Conservation (phyloP, 92 coral and sea anemone species). For the Epizoanthus ramosus region DNA sequence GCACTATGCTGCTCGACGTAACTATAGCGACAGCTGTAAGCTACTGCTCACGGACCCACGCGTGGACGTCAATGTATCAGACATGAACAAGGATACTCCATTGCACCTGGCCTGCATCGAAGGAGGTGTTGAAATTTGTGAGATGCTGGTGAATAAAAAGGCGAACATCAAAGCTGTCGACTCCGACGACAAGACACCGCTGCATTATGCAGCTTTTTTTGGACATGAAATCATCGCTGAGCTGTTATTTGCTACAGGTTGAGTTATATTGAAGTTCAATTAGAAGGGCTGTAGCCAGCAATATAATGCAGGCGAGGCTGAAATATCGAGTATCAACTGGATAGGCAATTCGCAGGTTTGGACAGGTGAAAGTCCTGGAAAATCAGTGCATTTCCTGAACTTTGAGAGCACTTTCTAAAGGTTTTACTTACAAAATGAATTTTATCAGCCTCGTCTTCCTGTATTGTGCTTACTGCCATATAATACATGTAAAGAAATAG, state of each 20-base stretch:
- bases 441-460: no score
- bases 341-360: no score
- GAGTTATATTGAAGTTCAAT: not conserved
- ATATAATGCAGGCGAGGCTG: no score
- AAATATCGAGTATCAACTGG: no score
- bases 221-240: slow-evolving; percentile 54
- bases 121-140: slow-evolving; percentile 48
- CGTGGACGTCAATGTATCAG: slow-evolving; percentile 42
- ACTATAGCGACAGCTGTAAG: slow-evolving; percentile 48
- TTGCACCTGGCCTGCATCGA: slow-evolving; percentile 53
- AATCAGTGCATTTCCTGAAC: no score
- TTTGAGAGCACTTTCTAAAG: no score
- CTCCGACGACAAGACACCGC: slow-evolving; percentile 57
- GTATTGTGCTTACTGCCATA: no score
- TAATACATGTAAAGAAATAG: no score
- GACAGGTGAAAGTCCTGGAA: no score
- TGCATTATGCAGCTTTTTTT: slow-evolving; percentile 60
- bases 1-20: slow-evolving; percentile 63
- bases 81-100: slow-evolving; percentile 49
- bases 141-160: slow-evolving; percentile 48
- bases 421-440: no score
- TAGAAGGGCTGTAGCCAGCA: not conserved
- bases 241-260: slow-evolving; percentile 65
- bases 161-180: slow-evolving; percentile 58
- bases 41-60: slow-evolving; percentile 44